Evolutionary conservation across 2,888 invertebrate species (phyloP), one percentile per base, ranked within the genome.

Genomic region (Congeria kusceri): DNA sequence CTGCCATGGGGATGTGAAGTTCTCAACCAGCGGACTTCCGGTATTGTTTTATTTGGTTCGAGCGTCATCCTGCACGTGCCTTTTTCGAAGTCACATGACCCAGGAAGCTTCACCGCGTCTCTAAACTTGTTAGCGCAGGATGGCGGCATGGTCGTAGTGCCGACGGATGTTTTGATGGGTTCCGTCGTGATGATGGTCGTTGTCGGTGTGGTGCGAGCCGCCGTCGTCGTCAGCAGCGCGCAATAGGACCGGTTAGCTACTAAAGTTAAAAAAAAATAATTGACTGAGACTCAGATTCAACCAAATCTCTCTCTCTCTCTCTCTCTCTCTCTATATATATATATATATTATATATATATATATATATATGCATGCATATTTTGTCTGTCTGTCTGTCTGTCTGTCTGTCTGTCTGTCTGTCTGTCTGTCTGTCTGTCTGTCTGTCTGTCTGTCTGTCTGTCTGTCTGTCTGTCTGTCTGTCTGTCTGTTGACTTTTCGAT

Each of bases 31-130:
- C 56, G 49, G 3, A 70, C 65, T 0, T 15, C 9, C 5, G n/a
- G 5, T 7, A 59, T 46, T 0, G 20, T 27, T 5, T 25, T 23
- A 47, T 57, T 68, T 7, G 67, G 15, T 20, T 28, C 23, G 20
- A 80, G 23, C 28, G 46, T 62, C 29, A 68, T 57, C 1, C 62
- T 66, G 58, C 80, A 80, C 7, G 59, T 57, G 46, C 29, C 62
- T 1, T 66, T 70, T 25, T 80, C 80, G 63, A 77, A 80, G 32
- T 77, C 66, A 46, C 80, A 80, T 13, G 77, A 69, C 3, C 77
- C 80, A 0, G 73, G 73, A 15, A 80, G 32, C 32, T 49, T 18
- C 2, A 49, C 18, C 27, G 25, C 49, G 7, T 44, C 28, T n/a
- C 18, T 32, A 5, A 20, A 28, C 15, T 53, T 13, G 7, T n/a